Evolutionary conservation across 1,140 invertebrate species (phyloP).

Genomic region (Pectinophora gossypiella): DNA sequence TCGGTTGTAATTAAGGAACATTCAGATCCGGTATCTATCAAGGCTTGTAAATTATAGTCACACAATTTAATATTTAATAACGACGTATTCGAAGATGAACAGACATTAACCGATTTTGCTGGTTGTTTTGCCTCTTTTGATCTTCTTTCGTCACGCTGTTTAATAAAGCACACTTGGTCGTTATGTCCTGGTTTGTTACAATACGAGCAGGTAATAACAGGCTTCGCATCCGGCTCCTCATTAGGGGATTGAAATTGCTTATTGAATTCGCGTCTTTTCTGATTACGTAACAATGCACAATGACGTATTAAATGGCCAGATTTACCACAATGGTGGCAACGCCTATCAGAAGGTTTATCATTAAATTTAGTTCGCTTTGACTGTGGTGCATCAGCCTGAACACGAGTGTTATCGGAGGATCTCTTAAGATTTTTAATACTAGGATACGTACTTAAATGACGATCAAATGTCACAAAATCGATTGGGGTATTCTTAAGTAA

Average conservation of each 20-base stretch:
- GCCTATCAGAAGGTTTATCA: neutral
- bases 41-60: conserved; percentile 5
- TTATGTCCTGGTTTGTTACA: conserved; percentile 9
- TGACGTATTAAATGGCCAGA: conserved; percentile 10
- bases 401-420: neutral
- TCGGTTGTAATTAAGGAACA: conserved; percentile 8
- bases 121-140: neutral
- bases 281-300: conserved; percentile 5
- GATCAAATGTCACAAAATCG: conserved; percentile 11
- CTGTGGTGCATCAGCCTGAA: too few species aligned
- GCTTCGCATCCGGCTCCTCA: conserved; percentile 4
- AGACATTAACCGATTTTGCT: conserved; percentile 7
- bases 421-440: conserved; percentile 3
- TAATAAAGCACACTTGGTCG: conserved; percentile 9
- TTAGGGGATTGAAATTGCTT: neutral
- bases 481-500: conserved; percentile 17
- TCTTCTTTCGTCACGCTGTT: conserved; percentile 10
- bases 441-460: conserved; percentile 11
- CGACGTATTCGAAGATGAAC: conserved; percentile 6
- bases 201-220: neutral
- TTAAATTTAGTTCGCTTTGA: too few species aligned
- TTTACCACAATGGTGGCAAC: conserved; percentile 11
- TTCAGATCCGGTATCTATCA: conserved; percentile 13
- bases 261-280: neutral
- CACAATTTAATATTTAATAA: neutral